These are phyloP conservation scores for Cebus imitator DNA, from an alignment of 2,113 vertebrate genomes.

Conservation along the genomic window DNA sequence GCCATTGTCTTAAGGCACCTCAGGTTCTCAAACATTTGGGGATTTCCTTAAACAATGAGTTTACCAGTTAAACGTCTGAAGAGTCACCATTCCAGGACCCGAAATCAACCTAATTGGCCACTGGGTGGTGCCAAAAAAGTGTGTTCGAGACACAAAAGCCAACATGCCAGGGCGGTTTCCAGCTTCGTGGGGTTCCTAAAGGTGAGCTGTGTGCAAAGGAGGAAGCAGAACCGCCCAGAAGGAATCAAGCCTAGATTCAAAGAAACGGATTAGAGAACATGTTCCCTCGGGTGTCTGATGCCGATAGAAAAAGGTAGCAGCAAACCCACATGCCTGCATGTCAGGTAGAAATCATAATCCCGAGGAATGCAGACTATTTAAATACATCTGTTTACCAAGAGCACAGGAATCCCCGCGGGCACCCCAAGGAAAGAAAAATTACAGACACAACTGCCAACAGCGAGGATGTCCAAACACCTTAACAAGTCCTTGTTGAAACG, in stretches of 20 bases:
- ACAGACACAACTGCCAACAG: background rate
- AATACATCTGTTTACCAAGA: constrained; percentile 27
- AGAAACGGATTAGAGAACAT: background rate
- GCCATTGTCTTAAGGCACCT: background rate
- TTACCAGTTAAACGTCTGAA: background rate
- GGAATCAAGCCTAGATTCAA: background rate
- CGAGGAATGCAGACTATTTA: constrained; percentile 20
- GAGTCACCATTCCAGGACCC: background rate
- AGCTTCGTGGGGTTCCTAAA: background rate
- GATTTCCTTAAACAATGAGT: background rate
- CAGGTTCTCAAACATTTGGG: background rate
- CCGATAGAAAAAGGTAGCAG: background rate
- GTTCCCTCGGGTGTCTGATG: background rate
- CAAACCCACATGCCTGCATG: background rate
- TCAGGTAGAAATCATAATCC: constrained; percentile 32
- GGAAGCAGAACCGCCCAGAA: background rate
- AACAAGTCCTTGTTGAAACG: constrained; percentile 47
- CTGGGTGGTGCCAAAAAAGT: constrained; percentile 61
- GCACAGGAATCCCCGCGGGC: background rate
- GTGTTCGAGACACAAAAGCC: background rate
- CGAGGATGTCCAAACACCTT: constrained; percentile 60
- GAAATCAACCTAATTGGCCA: constrained; percentile 6
- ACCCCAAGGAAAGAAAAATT: constrained; percentile 50
- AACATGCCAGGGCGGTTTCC: background rate
- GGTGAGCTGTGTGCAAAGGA: background rate